Conservation (phyloP, 2,113 vertebrate species). For the Onychorhynchus coronatus region DNA sequence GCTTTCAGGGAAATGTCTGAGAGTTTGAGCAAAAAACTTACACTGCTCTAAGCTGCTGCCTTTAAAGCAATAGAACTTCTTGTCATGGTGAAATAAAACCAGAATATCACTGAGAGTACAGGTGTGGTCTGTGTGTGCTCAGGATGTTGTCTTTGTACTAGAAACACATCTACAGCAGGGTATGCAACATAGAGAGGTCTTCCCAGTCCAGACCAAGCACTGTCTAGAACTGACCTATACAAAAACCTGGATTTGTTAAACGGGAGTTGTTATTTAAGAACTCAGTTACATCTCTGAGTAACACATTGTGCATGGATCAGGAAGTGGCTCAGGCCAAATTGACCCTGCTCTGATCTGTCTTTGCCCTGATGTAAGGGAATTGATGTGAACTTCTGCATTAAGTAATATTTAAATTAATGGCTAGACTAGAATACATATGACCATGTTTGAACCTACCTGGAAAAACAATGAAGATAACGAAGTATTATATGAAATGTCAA, state of each 20-base stretch:
- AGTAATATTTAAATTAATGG: background rate
- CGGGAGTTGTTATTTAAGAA: background rate
- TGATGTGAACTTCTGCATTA: background rate
- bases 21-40: background rate
- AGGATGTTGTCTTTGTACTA: background rate
- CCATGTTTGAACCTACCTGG: background rate
- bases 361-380: background rate
- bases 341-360: background rate
- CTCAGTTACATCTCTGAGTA: background rate
- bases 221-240: background rate
- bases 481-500: background rate
- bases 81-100: background rate
- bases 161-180: background rate
- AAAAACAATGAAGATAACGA: background rate
- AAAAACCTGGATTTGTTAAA: background rate
- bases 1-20: background rate
- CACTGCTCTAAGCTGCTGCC: background rate
- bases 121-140: fast-evolving
- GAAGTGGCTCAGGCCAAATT: background rate
- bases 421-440: background rate
- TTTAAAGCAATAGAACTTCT: background rate
- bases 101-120: background rate
- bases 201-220: background rate
- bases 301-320: background rate
- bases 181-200: background rate